phyloP scores from a whole-genome alignment of 2,113 vertebrate species.

The Platysteira castanea region DNA sequence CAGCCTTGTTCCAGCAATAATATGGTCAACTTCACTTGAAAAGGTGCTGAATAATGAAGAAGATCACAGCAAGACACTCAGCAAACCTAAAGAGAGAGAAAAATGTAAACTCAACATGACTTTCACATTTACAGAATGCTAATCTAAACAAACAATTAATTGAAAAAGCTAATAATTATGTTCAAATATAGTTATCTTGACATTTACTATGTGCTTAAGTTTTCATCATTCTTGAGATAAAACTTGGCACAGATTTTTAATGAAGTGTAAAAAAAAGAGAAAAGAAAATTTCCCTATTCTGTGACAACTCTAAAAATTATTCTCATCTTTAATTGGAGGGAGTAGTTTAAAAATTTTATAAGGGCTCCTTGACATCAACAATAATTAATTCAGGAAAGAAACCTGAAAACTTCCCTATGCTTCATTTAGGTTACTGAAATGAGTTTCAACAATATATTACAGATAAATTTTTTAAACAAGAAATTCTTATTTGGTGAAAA shows the following conservation, averaged over 20 bases:
- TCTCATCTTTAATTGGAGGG: background rate
- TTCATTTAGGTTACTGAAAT: background rate
- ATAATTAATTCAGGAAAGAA: background rate
- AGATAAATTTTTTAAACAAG: background rate
- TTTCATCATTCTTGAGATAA: background rate
- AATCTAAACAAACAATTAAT: background rate
- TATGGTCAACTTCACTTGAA: background rate
- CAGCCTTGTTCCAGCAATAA: background rate
- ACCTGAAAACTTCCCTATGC: background rate
- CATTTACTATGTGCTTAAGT: background rate
- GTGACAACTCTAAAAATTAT: background rate
- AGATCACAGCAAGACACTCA: background rate
- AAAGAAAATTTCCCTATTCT: background rate
- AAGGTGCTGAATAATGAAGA: background rate
- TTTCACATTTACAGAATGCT: background rate
- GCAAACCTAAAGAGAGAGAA: background rate
- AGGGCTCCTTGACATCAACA: background rate
- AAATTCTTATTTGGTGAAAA: background rate
- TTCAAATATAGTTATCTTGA: background rate
- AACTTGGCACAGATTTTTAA: background rate
- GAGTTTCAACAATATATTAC: background rate
- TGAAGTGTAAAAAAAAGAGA: fast-evolving
- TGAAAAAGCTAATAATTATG: background rate
- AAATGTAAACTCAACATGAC: background rate
- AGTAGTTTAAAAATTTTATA: background rate